Conservation (phyloP, 2,797 vertebrate genomes). For the Darevskia nairensis region DNA sequence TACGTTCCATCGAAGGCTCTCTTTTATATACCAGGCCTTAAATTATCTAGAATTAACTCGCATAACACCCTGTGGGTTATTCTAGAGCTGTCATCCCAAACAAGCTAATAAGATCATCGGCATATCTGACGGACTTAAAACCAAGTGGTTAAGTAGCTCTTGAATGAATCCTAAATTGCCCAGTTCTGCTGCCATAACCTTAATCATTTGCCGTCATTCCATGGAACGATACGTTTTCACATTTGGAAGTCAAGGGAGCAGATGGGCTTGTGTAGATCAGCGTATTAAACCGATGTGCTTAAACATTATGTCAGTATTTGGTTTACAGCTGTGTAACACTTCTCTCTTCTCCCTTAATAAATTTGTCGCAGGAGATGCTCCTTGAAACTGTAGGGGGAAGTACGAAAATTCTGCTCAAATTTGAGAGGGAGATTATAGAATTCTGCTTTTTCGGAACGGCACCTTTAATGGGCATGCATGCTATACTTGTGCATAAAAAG, state of each 20-base stretch:
- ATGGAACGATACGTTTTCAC: not conserved
- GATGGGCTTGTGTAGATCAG: not conserved
- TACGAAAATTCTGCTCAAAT: no score
- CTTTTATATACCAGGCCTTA: constrained; percentile 1
- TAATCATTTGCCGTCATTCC: not conserved
- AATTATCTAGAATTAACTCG: not conserved
- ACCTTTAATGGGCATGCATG: not conserved
- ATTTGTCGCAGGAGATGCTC: not conserved
- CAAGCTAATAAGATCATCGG: not conserved
- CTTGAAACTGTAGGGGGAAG: not conserved
- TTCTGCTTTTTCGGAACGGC: not conserved
- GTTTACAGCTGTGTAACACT: not conserved
- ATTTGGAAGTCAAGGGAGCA: not conserved
- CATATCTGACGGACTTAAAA: constrained; percentile 8
- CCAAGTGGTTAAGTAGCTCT: not conserved
- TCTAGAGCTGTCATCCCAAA: not conserved
- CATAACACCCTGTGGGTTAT: not conserved
- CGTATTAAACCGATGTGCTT: not conserved
- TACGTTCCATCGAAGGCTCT: not conserved
- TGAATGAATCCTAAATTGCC: not conserved
- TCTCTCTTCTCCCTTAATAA: not conserved
- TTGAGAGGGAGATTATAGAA: not conserved
- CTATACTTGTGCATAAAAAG: no score
- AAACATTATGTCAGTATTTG: not conserved
- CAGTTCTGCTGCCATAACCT: not conserved